phyloP scores from a whole-genome alignment of 2,113 vertebrate species.

The Nasalis larvatus region DNA sequence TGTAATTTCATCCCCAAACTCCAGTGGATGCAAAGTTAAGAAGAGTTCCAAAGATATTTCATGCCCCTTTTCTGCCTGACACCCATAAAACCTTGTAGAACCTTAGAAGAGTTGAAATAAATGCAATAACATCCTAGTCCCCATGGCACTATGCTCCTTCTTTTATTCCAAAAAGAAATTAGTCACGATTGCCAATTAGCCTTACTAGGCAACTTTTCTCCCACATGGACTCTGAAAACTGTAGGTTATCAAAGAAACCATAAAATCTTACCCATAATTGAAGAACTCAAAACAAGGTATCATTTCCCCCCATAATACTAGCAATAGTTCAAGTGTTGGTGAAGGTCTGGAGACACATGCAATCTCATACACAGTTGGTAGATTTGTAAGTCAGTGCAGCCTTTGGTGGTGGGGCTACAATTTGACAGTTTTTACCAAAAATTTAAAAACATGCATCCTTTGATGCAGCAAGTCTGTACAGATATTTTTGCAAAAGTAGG shows the following conservation, averaged over 20 bases:
- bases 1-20: conserved; percentile 18
- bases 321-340: conserved; percentile 23
- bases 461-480: background rate
- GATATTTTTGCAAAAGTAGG: conserved; percentile 36
- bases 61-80: background rate
- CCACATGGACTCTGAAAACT: conserved; percentile 19
- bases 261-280: conserved; percentile 6
- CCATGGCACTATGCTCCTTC: background rate
- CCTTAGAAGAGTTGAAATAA: conserved; percentile 14
- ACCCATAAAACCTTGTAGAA: background rate
- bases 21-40: background rate
- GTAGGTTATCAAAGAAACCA: conserved; percentile 46
- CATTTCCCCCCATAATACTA: background rate
- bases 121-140: background rate
- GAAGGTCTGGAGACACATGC: background rate
- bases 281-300: conserved; percentile 38
- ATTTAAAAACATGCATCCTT: background rate
- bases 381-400: background rate
- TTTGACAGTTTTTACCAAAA: conserved; percentile 33
- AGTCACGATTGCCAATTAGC: conserved; percentile 8
- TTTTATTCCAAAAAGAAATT: conserved; percentile 11
- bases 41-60: background rate
- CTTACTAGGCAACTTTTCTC: conserved; percentile 12
- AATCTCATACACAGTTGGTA: background rate
- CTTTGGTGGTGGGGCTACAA: background rate